These are phyloP conservation scores for Cotesia typhae DNA, from an alignment of 1,140 invertebrate genomes.

Conservation along the genomic window DNA sequence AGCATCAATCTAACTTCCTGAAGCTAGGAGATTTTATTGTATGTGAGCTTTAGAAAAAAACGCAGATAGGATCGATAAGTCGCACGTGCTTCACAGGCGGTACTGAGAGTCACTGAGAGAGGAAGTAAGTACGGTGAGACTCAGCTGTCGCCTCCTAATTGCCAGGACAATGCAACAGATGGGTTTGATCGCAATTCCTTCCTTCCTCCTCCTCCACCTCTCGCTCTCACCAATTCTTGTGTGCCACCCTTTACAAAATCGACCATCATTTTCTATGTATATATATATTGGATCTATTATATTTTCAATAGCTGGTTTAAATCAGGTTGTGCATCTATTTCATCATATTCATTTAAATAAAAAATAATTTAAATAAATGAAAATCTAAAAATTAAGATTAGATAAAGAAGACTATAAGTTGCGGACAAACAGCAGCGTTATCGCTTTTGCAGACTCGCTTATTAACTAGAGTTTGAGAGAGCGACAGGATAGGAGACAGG, in stretches of 20 bases:
- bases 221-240: conserved; percentile 29
- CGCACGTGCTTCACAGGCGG: conserved; percentile 50
- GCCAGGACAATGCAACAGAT: conserved; percentile 68
- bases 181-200: conserved; percentile 65
- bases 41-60: conserved; percentile 34
- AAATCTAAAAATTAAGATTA: too few species aligned
- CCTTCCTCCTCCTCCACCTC: conserved; percentile 15
- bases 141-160: conserved; percentile 68
- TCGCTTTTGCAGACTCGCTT: too few species aligned
- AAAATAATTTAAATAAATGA: too few species aligned
- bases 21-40: neutral
- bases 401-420: too few species aligned
- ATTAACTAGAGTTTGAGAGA: too few species aligned
- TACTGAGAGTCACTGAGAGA: conserved; percentile 59
- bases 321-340: too few species aligned
- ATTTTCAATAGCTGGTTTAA: too few species aligned
- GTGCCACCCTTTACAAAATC: conserved; percentile 4
- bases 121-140: conserved; percentile 63
- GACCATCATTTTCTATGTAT: too few species aligned
- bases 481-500: neutral
- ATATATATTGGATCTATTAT: too few species aligned
- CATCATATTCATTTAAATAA: too few species aligned
- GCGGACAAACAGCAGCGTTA: too few species aligned
- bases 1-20: too few species aligned
- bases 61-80: conserved; percentile 53